Evolutionary conservation across 2,888 invertebrate genomes (phyloP).

Genomic region (Scaeva pyrastri): DNA sequence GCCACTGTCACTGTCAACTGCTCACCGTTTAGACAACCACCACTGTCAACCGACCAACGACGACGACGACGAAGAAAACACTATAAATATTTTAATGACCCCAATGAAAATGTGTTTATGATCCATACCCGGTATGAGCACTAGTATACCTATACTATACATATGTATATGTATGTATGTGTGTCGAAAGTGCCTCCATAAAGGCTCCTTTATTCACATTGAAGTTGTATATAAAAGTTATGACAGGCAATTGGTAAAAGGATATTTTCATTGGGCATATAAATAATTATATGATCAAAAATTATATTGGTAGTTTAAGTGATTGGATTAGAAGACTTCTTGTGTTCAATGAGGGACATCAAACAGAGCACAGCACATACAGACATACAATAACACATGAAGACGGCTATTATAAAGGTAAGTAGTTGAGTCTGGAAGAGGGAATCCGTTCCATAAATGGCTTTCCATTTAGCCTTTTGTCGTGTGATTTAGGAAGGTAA

Average conservation of each 20-base stretch:
- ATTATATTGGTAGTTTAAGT: conserved; percentile 25
- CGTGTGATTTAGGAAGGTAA: too few relatives aligned
- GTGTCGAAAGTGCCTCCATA: conserved; percentile 28
- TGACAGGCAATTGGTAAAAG: conserved; percentile 55
- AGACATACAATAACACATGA: too few relatives aligned
- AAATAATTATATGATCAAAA: conserved; percentile 21
- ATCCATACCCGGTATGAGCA: not conserved
- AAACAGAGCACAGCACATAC: too few relatives aligned
- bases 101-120: conserved; percentile 72
- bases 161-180: too few relatives aligned
- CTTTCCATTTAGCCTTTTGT: too few relatives aligned
- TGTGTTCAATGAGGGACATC: not conserved
- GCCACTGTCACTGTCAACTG: too few relatives aligned
- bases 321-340: conserved; percentile 36
- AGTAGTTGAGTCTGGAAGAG: too few relatives aligned
- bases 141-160: too few relatives aligned
- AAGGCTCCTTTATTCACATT: not conserved
- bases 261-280: conserved; percentile 43
- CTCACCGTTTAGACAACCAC: too few relatives aligned
- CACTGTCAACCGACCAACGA: too few relatives aligned
- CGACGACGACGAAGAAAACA: conserved; percentile 34
- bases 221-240: conserved; percentile 24
- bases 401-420: too few relatives aligned
- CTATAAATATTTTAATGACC: conserved; percentile 68
- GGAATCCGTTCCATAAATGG: too few relatives aligned